phyloP scores from a whole-genome alignment of 1,140 invertebrate species.

The Drosophila takahashii region DNA sequence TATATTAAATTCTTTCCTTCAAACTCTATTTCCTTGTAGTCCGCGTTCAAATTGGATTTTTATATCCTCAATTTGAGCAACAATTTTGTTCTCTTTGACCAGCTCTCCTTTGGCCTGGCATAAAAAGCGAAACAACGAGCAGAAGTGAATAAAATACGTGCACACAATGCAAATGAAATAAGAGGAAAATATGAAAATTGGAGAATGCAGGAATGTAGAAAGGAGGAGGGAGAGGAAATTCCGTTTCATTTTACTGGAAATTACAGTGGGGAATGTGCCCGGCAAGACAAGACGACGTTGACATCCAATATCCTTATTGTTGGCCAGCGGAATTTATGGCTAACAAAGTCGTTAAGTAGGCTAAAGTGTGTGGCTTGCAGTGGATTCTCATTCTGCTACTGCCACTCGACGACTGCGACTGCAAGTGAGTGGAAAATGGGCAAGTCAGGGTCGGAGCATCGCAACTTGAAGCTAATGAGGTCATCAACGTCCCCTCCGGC shows the following conservation, averaged over 20 bases:
- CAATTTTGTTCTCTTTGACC: conserved; percentile 63
- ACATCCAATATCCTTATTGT: conserved; percentile 82
- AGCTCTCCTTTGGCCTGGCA: conserved; percentile 30
- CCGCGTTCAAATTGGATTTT: conserved; percentile 7
- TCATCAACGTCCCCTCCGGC: conserved; percentile 26
- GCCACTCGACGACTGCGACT: conserved; percentile 15
- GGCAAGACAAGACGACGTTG: conserved; percentile 66
- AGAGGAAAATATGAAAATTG: conserved; percentile 72
- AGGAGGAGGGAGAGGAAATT: conserved; percentile 29
- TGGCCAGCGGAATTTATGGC: conserved; percentile 73
- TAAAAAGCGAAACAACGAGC: conserved; percentile 35
- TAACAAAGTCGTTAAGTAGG: conserved; percentile 74
- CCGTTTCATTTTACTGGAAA: conserved; percentile 60
- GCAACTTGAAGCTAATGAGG: conserved; percentile 52
- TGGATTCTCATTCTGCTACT: neutral
- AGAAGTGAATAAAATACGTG: conserved; percentile 66
- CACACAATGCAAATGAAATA: conserved; percentile 47
- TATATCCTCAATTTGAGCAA: conserved; percentile 31
- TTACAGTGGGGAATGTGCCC: conserved; percentile 37
- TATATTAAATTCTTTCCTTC: neutral
- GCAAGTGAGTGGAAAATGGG: conserved; percentile 54
- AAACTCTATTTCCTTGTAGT: neutral
- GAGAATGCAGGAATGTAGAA: conserved; percentile 50
- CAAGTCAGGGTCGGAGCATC: conserved; percentile 29
- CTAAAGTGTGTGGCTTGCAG: conserved; percentile 52